Evolutionary conservation across 1,140 invertebrate species (phyloP).

Genomic region (Octopus sinensis): DNA sequence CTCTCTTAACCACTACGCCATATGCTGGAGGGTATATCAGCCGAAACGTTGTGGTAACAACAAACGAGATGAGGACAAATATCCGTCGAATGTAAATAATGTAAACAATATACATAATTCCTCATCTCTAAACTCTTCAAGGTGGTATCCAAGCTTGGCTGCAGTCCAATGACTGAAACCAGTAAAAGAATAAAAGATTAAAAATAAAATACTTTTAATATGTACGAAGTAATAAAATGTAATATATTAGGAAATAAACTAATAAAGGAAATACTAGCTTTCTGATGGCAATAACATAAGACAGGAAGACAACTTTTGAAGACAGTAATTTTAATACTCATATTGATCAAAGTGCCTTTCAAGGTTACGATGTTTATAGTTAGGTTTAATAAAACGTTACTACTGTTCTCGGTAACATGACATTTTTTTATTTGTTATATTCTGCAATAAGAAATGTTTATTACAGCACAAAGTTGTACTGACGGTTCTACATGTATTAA

Average conservation of each 20-base stretch:
- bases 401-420: background rate
- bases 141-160: no score
- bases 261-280: constrained; percentile 1
- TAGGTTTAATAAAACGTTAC: constrained; percentile 5
- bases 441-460: background rate
- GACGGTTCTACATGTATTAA: background rate
- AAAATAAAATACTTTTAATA: background rate
- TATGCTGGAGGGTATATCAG: no score
- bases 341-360: constrained; percentile 4
- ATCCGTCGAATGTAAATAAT: no score
- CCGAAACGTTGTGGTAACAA: no score
- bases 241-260: constrained; percentile 5
- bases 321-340: constrained; percentile 1
- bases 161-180: no score
- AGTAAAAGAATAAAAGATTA: background rate
- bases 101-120: no score
- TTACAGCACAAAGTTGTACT: no score
- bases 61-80: no score
- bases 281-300: background rate
- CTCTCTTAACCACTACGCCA: no score
- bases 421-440: constrained; percentile 1
- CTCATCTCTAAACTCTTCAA: no score
- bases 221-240: background rate
- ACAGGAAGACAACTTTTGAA: constrained; percentile 1
- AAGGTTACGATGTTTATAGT: background rate